Conservation (phyloP, 2,888 invertebrate genomes). For the Tenthredo distinguenda region DNA sequence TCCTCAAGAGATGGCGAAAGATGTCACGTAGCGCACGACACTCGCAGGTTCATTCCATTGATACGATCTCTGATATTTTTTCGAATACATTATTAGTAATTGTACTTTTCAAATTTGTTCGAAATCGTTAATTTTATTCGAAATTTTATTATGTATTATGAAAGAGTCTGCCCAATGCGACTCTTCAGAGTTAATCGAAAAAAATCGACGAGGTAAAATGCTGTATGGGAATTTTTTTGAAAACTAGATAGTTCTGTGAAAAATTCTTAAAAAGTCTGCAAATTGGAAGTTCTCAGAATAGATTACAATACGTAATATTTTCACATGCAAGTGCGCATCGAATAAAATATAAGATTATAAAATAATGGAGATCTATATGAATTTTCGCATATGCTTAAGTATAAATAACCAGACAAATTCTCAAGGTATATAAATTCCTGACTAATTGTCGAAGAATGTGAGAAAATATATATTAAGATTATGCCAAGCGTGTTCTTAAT, state of each 20-base stretch:
- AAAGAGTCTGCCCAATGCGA: not conserved
- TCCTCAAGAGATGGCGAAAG: slow-evolving; percentile 19
- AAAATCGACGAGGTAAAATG: not conserved
- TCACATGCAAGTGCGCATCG: not conserved
- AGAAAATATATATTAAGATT: slow-evolving; percentile 38
- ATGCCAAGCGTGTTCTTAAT: slow-evolving; percentile 36
- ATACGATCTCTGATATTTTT: not conserved
- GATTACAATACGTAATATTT: not conserved
- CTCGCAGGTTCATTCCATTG: not conserved
- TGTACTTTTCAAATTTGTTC: not conserved
- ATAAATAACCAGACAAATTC: not conserved
- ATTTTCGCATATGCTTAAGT: not conserved
- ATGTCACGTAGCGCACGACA: not conserved
- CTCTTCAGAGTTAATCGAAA: not conserved
- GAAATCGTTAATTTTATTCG: not conserved
- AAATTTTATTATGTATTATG: not conserved
- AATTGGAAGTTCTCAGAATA: not conserved
- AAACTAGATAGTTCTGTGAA: not conserved
- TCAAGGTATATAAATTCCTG: slow-evolving; percentile 24
- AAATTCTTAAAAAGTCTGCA: not conserved
- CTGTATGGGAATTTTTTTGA: not conserved
- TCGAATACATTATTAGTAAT: not conserved
- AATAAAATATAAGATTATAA: not conserved
- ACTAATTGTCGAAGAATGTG: slow-evolving; percentile 35
- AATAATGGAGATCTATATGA: not conserved